These are phyloP conservation scores for Lates japonicus DNA, from an alignment of 2,797 vertebrate species.

Conservation along the genomic window DNA sequence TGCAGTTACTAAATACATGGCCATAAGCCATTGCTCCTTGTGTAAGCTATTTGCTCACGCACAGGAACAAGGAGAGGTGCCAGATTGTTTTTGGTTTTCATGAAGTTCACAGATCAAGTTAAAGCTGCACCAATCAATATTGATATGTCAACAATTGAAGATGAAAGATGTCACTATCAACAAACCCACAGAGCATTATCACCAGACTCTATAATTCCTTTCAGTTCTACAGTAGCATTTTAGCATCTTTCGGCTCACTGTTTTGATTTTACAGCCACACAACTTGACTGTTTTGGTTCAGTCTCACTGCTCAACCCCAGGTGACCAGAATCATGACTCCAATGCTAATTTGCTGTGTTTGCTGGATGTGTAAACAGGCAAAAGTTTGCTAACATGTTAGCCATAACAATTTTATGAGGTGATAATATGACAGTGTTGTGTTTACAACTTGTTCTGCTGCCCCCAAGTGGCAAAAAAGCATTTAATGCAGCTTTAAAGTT, in stretches of 20 bases:
- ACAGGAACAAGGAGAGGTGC: slow-evolving; percentile 39
- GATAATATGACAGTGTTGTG: not conserved
- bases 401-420: not conserved
- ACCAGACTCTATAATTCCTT: not conserved
- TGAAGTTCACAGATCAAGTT: slow-evolving; percentile 13
- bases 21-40: slow-evolving; percentile 47
- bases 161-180: not conserved
- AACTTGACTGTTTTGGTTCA: not conserved
- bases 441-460: slow-evolving; percentile 2
- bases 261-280: slow-evolving; percentile 6
- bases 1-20: slow-evolving; percentile 63
- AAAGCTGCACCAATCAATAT: not conserved
- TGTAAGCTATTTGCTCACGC: slow-evolving; percentile 43
- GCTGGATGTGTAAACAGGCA: not conserved
- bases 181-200: not conserved
- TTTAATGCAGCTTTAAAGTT: not conserved
- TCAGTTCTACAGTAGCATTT: not conserved
- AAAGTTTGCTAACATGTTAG: not conserved
- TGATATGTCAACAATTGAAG: not conserved
- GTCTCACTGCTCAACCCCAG: not conserved
- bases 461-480: not conserved
- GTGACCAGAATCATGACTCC: not conserved
- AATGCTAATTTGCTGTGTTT: not conserved
- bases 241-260: not conserved
- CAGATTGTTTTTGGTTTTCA: slow-evolving; percentile 23